These are phyloP conservation scores for Microchirus variegatus DNA, from an alignment of 2,797 vertebrate genomes.

Conservation along the genomic window DNA sequence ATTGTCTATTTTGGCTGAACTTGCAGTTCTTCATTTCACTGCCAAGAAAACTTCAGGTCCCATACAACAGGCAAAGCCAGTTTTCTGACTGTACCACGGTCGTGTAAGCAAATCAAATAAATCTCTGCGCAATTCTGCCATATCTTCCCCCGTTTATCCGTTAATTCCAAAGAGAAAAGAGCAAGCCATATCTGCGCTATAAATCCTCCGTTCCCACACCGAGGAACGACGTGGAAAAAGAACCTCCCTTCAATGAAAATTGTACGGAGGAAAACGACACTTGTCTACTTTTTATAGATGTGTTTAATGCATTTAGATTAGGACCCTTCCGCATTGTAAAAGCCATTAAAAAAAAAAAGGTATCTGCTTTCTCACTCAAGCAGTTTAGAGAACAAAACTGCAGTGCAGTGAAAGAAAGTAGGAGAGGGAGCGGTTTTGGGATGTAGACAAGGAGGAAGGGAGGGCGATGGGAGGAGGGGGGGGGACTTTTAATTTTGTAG, in stretches of 20 bases:
- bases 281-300: constrained; percentile 18
- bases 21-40: constrained; percentile 82
- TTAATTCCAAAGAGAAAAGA: constrained; percentile 61
- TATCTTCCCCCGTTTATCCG: constrained; percentile 78
- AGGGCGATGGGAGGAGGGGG: constrained; percentile 23
- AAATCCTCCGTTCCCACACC: constrained; percentile 39
- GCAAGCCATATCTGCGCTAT: constrained; percentile 38
- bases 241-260: constrained; percentile 28
- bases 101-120: constrained; percentile 78
- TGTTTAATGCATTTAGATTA: constrained; percentile 30
- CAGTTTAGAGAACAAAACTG: constrained; percentile 57
- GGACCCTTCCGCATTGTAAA: constrained; percentile 28
- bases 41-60: constrained; percentile 85
- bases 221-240: constrained; percentile 23
- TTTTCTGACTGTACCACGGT: constrained; percentile 73
- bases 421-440: constrained; percentile 58
- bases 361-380: constrained; percentile 35
- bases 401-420: constrained; percentile 66
- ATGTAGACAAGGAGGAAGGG: constrained; percentile 48
- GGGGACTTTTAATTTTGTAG: constrained; percentile 62
- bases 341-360: constrained; percentile 7
- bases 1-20: constrained; percentile 97
- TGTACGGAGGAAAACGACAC: constrained; percentile 4
- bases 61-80: constrained; percentile 78
- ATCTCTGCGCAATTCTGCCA: constrained; percentile 67